These are phyloP conservation scores for Cydia fagiglandana DNA, from an alignment of 1,140 invertebrate species.

Conservation along the genomic window DNA sequence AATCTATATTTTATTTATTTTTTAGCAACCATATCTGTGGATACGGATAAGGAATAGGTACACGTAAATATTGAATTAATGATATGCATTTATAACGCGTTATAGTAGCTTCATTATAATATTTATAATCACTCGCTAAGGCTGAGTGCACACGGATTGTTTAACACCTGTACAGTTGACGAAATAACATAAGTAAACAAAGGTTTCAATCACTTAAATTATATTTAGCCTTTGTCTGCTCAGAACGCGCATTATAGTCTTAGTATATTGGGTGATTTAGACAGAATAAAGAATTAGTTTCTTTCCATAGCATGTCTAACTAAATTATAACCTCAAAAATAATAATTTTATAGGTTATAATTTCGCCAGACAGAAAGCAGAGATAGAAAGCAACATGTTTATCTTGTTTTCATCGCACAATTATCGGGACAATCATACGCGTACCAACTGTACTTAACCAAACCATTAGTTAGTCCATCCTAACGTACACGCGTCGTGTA, in stretches of 20 bases:
- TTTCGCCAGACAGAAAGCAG: not conserved
- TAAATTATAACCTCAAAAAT: too few species aligned
- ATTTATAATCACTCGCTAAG: constrained; percentile 42
- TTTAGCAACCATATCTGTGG: constrained; percentile 65
- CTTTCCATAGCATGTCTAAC: not conserved
- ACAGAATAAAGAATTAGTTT: not conserved
- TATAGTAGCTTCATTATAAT: constrained; percentile 54
- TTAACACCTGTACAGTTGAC: constrained; percentile 16
- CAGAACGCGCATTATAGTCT: not conserved
- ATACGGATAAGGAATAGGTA: constrained; percentile 61
- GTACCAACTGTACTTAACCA: not conserved
- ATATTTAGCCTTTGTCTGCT: not conserved
- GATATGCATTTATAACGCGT: constrained; percentile 50
- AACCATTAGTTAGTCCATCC: not conserved
- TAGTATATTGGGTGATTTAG: not conserved
- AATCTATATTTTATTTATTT: constrained; percentile 57
- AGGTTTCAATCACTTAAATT: not conserved
- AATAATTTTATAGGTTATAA: too few species aligned
- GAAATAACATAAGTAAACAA: not conserved
- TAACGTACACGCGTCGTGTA: constrained; percentile 20
- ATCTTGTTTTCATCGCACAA: too few species aligned
- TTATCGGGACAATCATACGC: not conserved
- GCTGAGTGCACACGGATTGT: constrained; percentile 26
- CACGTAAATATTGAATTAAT: constrained; percentile 62
- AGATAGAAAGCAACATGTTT: not conserved